phyloP scores from a whole-genome alignment of 2,113 vertebrate genomes.

The Myotis brandtii region DNA sequence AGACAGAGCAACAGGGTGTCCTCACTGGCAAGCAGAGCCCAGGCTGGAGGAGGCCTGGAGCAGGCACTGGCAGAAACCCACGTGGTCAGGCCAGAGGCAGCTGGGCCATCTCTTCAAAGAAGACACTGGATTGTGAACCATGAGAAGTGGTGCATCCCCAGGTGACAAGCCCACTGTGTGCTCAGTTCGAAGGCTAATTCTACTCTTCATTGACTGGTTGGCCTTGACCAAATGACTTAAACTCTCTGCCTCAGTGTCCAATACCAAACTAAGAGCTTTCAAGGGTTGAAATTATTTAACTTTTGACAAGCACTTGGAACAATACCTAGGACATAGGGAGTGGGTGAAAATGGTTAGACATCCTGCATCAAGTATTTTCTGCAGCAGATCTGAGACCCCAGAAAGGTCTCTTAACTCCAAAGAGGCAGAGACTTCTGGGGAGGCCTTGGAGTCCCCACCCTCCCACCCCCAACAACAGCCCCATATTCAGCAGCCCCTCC shows the following conservation, averaged over 20 bases:
- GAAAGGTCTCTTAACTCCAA: neutral
- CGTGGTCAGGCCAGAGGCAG: accelerated
- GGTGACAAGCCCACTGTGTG: neutral
- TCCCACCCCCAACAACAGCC: neutral
- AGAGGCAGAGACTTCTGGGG: neutral
- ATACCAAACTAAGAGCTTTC: neutral
- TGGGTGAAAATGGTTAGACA: neutral
- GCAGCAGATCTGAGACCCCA: neutral
- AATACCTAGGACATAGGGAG: neutral
- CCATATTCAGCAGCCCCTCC: neutral
- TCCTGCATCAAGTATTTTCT: neutral
- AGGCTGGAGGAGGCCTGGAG: neutral
- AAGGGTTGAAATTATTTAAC: neutral
- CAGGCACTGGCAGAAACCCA: neutral
- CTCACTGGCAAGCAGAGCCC: neutral
- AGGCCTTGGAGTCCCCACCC: neutral
- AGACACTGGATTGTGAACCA: neutral
- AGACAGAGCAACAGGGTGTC: neutral
- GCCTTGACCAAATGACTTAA: neutral
- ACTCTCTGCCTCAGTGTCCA: neutral
- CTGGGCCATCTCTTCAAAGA: neutral
- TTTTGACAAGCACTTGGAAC: neutral
- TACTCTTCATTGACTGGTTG: neutral
- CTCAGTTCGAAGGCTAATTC: neutral
- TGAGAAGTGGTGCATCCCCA: neutral